A percentile compares a stretch with the other conserved stretches of the same genome.
These are phyloP conservation scores for Danaus chrysippus DNA, from an alignment of 2,888 invertebrate genomes.

Conservation along the genomic window DNA sequence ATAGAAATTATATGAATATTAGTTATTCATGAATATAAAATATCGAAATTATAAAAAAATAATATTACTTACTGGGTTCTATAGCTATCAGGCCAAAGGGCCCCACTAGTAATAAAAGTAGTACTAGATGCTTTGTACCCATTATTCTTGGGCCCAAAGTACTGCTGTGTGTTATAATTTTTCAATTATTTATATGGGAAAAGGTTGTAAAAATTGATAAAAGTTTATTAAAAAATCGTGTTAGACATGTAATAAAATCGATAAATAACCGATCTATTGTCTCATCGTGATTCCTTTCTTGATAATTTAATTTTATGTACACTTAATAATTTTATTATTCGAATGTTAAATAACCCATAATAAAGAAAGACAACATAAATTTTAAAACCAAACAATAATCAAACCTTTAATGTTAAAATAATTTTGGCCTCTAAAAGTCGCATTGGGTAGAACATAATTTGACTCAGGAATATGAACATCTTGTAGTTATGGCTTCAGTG, in stretches of 20 bases:
- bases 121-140: constrained; percentile 25
- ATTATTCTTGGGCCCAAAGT: constrained; percentile 24
- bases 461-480: constrained; percentile 39
- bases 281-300: constrained; percentile 14
- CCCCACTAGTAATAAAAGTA: constrained; percentile 25
- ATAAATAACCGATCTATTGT: neutral
- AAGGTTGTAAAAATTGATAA: constrained; percentile 19
- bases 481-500: constrained; percentile 54
- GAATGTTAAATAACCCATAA: neutral
- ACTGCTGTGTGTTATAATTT: constrained; percentile 17
- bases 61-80: constrained; percentile 16
- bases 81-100: constrained; percentile 23
- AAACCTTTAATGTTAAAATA: too few species aligned
- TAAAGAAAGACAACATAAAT: too few species aligned
- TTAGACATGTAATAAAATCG: constrained; percentile 6
- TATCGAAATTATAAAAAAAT: too few species aligned
- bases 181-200: constrained; percentile 26
- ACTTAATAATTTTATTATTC: too few species aligned
- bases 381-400: too few species aligned
- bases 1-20: too few species aligned
- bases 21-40: too few species aligned
- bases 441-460: too few species aligned
- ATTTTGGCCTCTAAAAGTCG: too few species aligned
- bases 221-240: constrained; percentile 22
- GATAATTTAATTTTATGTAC: too few species aligned